Evolutionary conservation across 2,113 vertebrate genomes (phyloP).

Genomic region (Paradoxurus hermaphroditus): DNA sequence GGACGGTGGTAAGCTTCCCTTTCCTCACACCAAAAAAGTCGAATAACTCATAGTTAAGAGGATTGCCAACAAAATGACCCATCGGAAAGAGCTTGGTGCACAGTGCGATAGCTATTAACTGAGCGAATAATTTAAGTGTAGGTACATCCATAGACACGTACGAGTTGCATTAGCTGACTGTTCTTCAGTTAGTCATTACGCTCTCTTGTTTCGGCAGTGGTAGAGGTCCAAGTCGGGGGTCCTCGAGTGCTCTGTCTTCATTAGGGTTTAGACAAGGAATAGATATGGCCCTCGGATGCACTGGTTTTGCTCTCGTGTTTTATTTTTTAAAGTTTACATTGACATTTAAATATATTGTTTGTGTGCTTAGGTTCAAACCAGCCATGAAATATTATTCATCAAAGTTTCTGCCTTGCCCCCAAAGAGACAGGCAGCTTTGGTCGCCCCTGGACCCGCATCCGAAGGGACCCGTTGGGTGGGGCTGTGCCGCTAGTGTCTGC

Average conservation of each 20-base stretch:
- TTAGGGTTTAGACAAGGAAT: not conserved
- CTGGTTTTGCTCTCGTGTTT: not conserved
- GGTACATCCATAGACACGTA: not conserved
- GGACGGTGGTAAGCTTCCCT: not conserved
- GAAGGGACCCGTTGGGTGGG: not conserved
- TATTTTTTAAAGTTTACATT: not conserved
- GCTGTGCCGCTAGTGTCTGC: not conserved
- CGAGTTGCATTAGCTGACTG: too few species aligned
- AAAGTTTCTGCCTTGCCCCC: not conserved
- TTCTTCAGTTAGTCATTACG: not conserved
- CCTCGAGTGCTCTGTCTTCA: not conserved
- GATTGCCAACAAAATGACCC: not conserved
- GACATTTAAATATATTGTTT: not conserved
- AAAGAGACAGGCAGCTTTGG: not conserved
- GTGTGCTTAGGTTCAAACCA: not conserved
- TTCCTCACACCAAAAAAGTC: not conserved
- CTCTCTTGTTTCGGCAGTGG: too few species aligned
- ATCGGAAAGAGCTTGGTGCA: not conserved
- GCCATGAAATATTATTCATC: not conserved
- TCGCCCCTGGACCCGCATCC: accelerated
- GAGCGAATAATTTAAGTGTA: not conserved
- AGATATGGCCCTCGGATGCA: not conserved
- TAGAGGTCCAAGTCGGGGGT: not conserved
- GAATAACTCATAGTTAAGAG: not conserved
- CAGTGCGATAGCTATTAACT: not conserved